These are phyloP conservation scores for Himalopsyche phryganea DNA, from an alignment of 1,140 invertebrate species.

Conservation along the genomic window DNA sequence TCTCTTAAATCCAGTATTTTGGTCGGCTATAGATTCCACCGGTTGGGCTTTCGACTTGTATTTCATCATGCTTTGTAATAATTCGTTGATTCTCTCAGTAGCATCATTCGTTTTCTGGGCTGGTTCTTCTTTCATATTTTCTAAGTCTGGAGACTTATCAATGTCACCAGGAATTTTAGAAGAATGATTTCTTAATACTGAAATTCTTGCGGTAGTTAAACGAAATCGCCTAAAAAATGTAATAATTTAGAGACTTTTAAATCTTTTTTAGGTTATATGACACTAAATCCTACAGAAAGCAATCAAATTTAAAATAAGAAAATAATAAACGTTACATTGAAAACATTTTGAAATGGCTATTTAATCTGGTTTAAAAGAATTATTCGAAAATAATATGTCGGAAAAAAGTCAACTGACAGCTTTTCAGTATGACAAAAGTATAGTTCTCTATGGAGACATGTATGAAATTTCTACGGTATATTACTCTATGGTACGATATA, in stretches of 20 bases:
- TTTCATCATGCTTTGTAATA: constrained; percentile 47
- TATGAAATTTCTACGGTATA: too few species aligned
- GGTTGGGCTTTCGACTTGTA: constrained; percentile 42
- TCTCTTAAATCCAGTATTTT: constrained; percentile 39
- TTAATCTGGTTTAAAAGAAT: too few species aligned
- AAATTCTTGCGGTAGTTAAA: neutral
- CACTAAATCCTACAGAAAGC: too few species aligned
- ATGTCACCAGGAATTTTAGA: neutral
- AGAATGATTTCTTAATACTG: too few species aligned
- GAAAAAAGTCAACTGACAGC: too few species aligned
- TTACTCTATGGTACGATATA: too few species aligned
- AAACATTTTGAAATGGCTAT: too few species aligned
- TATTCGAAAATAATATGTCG: too few species aligned
- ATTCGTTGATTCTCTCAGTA: constrained; percentile 46
- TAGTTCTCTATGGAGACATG: too few species aligned
- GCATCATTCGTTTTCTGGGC: neutral
- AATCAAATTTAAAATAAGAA: too few species aligned
- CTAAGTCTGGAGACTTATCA: neutral
- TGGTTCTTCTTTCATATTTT: neutral
- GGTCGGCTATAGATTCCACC: constrained; percentile 39
- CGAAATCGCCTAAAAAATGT: constrained; percentile 5
- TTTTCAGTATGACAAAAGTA: too few species aligned
- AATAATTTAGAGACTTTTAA: neutral
- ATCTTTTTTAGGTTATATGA: too few species aligned
- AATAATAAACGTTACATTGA: neutral